Percentiles rank a stretch among this genome's conserved stretches.
Evolutionary conservation across 2,797 vertebrate genomes (phyloP).

Genomic region (Pseudochromis fuscus): DNA sequence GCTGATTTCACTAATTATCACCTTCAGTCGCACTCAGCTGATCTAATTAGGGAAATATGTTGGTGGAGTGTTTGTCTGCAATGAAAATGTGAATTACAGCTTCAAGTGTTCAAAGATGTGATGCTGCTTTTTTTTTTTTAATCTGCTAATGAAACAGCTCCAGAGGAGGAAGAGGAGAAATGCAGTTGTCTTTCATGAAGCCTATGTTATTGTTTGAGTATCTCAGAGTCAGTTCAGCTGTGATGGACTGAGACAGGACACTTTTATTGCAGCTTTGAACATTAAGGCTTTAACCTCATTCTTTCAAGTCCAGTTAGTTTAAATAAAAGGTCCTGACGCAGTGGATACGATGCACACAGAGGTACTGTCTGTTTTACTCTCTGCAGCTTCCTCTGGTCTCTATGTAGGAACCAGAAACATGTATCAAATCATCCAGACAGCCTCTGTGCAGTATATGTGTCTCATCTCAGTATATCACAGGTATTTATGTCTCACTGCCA

Average conservation of each 20-base stretch:
- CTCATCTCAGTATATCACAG: conserved; percentile 22
- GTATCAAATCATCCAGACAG: neutral
- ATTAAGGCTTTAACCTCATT: conserved; percentile 25
- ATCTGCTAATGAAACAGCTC: neutral
- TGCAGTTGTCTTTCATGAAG: conserved; percentile 4
- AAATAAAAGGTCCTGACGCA: conserved; percentile 8
- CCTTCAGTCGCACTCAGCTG: conserved; percentile 26
- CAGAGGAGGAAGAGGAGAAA: neutral
- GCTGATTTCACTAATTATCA: conserved; percentile 50
- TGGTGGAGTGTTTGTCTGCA: conserved; percentile 29
- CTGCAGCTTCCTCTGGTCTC: neutral
- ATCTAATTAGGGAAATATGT: conserved; percentile 44
- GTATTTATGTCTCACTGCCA: conserved; percentile 43
- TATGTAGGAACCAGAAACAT: no score
- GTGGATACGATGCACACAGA: neutral
- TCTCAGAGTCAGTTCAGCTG: no score
- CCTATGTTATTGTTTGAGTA: neutral
- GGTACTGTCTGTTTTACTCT: neutral
- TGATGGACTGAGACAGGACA: conserved; percentile 6
- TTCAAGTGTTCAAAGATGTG: neutral
- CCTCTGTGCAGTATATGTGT: neutral
- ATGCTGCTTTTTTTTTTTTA: neutral
- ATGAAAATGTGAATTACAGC: conserved; percentile 11
- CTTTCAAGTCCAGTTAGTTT: conserved; percentile 28
- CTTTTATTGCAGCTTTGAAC: conserved; percentile 21